Evolutionary conservation across 1,140 invertebrate species (phyloP).

Genomic region (Nasonia giraulti): DNA sequence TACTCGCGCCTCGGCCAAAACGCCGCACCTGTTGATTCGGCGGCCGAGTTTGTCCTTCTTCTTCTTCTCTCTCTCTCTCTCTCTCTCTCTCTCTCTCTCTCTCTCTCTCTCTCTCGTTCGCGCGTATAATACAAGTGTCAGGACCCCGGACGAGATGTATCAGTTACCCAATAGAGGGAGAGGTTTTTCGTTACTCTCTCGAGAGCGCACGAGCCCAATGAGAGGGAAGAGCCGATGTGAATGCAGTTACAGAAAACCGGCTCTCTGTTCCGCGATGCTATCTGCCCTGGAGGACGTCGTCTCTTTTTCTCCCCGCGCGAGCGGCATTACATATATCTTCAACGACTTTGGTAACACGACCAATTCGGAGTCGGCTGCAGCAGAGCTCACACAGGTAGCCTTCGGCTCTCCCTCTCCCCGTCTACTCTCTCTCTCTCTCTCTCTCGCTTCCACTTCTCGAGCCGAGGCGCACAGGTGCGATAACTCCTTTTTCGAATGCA

Average conservation of each 20-base stretch:
- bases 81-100: too few species aligned
- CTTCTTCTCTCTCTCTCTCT: too few species aligned
- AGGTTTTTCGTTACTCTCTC: slow-evolving; percentile 25
- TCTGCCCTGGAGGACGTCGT: slow-evolving; percentile 33
- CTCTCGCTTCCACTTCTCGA: background rate
- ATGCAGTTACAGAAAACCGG: slow-evolving; percentile 50
- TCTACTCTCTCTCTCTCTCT: background rate
- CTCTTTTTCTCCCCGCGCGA: slow-evolving; percentile 33
- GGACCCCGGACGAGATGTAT: slow-evolving; percentile 13
- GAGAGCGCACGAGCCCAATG: background rate
- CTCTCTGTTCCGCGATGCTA: slow-evolving; percentile 39
- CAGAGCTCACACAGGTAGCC: slow-evolving; percentile 13
- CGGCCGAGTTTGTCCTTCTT: background rate
- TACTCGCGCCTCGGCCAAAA: background rate
- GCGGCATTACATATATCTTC: slow-evolving; percentile 41
- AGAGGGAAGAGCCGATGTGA: background rate
- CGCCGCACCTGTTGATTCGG: slow-evolving; percentile 47
- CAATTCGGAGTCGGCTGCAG: slow-evolving; percentile 38
- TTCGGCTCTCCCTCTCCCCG: background rate
- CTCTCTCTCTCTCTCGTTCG: background rate
- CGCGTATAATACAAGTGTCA: background rate
- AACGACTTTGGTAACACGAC: slow-evolving; percentile 46
- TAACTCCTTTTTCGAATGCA: slow-evolving; percentile 49
- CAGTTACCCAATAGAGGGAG: slow-evolving; percentile 32
- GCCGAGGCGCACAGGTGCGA: slow-evolving; percentile 44